Evolutionary conservation across 2,797 vertebrate genomes (phyloP).

Genomic region (Hydrolagus colliei): DNA sequence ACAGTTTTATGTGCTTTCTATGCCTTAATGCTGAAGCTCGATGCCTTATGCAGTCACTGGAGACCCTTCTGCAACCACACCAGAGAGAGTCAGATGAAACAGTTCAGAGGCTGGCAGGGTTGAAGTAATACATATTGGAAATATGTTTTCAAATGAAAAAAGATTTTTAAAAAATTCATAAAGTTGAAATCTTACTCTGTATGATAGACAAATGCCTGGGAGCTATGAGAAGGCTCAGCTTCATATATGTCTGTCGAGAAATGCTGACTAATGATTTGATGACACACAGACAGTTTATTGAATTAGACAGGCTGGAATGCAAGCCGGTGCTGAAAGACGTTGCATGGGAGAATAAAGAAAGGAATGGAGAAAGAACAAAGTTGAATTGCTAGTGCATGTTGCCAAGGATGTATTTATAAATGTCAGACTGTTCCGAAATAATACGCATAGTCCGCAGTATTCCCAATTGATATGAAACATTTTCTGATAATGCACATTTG

Average conservation of each 20-base stretch:
- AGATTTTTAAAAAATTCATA: neutral
- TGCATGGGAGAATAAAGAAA: slow-evolving; percentile 11
- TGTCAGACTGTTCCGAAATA: slow-evolving; percentile 20
- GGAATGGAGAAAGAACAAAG: slow-evolving; percentile 10
- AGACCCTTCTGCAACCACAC: too few species aligned
- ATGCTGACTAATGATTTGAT: slow-evolving; percentile 25
- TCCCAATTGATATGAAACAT: slow-evolving; percentile 23
- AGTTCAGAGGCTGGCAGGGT: neutral
- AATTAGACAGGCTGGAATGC: slow-evolving; percentile 6
- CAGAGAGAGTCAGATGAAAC: neutral
- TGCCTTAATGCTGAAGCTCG: too few species aligned
- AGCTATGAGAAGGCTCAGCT: neutral
- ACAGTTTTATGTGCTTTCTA: too few species aligned
- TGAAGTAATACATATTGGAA: neutral
- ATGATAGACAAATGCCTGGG: neutral
- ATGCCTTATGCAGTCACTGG: too few species aligned
- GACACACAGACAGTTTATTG: neutral
- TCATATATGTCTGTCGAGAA: neutral
- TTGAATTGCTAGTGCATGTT: slow-evolving; percentile 15
- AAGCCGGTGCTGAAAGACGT: slow-evolving; percentile 10
- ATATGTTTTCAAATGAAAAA: neutral
- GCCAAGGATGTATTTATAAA: slow-evolving; percentile 9
- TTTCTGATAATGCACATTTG: slow-evolving; percentile 11
- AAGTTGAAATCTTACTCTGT: neutral
- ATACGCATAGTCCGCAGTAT: slow-evolving; percentile 4